Conservation (phyloP, 2,797 vertebrate genomes). For the Acipenser transmontanus region DNA sequence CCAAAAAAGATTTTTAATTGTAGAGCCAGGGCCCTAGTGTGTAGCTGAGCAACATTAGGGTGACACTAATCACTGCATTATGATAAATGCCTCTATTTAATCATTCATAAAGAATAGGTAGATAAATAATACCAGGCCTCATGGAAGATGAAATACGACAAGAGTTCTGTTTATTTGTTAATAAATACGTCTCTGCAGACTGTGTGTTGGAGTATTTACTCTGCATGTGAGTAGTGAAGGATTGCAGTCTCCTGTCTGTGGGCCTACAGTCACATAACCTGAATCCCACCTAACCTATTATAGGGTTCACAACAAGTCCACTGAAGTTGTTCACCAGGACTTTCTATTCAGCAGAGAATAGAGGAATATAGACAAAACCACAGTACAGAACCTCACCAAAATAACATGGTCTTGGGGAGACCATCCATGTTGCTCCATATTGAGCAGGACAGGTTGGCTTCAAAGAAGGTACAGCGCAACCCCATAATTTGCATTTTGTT, state of each 20-base stretch:
- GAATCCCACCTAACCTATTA: too few relatives aligned
- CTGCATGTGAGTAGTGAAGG: conserved; percentile 1
- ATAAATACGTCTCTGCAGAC: background rate
- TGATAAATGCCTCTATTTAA: conserved; percentile 10
- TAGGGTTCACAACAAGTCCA: too few relatives aligned
- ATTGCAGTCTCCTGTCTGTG: background rate
- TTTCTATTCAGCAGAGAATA: too few relatives aligned
- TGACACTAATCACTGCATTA: background rate
- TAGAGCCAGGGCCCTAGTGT: conserved; percentile 3
- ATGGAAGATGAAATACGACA: background rate
- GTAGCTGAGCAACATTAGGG: conserved; percentile 4
- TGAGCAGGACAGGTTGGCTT: too few relatives aligned
- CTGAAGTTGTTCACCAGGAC: too few relatives aligned
- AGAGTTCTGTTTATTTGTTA: background rate
- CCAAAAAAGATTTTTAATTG: background rate
- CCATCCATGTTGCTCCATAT: too few relatives aligned
- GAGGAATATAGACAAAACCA: too few relatives aligned
- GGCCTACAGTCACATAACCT: background rate
- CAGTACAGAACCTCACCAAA: too few relatives aligned
- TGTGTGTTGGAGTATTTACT: conserved; percentile 4
- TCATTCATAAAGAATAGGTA: conserved; percentile 1
- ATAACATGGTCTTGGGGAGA: too few relatives aligned
- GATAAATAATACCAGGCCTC: conserved; percentile 6
- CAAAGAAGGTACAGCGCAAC: too few relatives aligned
- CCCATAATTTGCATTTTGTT: too few relatives aligned